Conservation (phyloP, 2,113 vertebrate species). For the Otolemur garnettii region DNA sequence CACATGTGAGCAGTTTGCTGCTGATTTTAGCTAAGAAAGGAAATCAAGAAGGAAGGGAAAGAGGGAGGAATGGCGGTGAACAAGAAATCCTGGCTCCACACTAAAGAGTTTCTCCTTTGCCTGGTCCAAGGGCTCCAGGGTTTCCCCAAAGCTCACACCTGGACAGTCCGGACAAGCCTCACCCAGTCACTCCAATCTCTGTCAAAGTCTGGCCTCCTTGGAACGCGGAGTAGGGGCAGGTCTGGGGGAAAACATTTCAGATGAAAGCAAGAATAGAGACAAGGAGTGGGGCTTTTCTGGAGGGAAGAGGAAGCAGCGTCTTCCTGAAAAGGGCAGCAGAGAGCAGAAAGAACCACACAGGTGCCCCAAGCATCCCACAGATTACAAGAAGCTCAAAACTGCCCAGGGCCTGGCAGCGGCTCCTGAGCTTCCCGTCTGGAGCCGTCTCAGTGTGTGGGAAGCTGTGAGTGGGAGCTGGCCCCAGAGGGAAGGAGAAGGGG, state of each 20-base stretch:
- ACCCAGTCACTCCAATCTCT: not conserved
- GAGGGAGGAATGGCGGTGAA: not conserved
- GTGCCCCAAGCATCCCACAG: slow-evolving; percentile 57
- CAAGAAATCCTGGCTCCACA: not conserved
- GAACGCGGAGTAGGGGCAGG: too few species aligned
- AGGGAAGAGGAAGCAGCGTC: not conserved
- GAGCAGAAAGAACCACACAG: slow-evolving; percentile 4
- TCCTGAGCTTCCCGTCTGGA: slow-evolving; percentile 25
- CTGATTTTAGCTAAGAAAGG: not conserved
- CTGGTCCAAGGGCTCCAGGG: not conserved
- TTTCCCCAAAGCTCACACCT: not conserved
- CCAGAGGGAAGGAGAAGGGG: not conserved
- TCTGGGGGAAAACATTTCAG: not conserved
- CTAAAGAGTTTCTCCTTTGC: not conserved
- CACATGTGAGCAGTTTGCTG: not conserved
- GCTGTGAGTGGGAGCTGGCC: slow-evolving; percentile 1
- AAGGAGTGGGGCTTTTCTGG: not conserved
- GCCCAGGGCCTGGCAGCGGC: slow-evolving; percentile 53
- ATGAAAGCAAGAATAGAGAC: not conserved
- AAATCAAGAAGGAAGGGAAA: not conserved
- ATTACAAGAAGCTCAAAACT: slow-evolving; percentile 67
- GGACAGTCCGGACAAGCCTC: not conserved
- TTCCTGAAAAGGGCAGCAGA: not conserved
- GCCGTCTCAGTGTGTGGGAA: slow-evolving; percentile 30
- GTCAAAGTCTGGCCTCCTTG: not conserved